Conservation (phyloP, 2,797 vertebrate genomes). For the Rallus crepitans region DNA sequence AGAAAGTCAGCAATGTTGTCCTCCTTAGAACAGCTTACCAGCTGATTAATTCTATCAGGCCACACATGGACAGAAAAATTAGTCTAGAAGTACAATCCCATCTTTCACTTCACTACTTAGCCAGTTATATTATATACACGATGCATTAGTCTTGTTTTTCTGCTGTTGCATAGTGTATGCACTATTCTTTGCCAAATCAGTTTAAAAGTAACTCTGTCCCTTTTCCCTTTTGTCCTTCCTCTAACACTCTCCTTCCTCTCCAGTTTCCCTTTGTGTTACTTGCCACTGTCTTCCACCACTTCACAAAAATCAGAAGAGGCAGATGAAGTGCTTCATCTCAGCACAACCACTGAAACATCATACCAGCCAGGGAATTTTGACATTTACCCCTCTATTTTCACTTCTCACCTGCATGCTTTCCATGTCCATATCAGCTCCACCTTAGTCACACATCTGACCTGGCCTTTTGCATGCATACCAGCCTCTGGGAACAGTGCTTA, state of each 20-base stretch:
- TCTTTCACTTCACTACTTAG: neutral
- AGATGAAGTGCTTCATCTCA: neutral
- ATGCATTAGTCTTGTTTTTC: neutral
- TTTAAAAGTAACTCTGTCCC: neutral
- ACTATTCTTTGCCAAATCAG: neutral
- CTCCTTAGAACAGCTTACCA: neutral
- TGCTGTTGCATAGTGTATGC: neutral
- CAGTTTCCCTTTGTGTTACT: neutral
- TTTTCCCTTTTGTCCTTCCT: neutral
- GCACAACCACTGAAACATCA: neutral
- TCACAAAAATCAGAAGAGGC: neutral
- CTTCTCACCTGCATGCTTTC: neutral
- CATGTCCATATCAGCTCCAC: neutral
- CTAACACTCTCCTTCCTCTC: neutral
- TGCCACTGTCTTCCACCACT: neutral
- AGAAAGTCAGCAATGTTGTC: neutral
- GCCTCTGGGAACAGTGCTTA: neutral
- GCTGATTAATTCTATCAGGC: neutral
- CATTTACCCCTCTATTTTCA: neutral
- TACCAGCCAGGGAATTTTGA: neutral
- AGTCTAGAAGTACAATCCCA: neutral
- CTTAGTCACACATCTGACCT: neutral
- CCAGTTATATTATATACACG: neutral
- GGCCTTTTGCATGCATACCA: neutral
- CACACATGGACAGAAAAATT: neutral